Conservation (phyloP, 2,797 vertebrate species). For the Leptatherina wallacei region DNA sequence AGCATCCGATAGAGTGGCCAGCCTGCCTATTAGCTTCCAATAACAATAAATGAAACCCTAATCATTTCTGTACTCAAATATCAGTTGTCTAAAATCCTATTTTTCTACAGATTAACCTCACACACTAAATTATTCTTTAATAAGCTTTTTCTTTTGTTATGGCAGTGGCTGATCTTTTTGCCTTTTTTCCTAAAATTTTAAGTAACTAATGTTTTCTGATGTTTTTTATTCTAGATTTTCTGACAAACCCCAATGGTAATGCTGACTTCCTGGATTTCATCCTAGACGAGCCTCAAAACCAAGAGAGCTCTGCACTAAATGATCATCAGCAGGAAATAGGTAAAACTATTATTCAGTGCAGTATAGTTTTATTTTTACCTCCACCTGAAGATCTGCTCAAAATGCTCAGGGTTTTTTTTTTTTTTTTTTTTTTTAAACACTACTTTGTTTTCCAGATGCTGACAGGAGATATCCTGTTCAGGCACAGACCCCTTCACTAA, state of each 20-base stretch:
- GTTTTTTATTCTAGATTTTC: constrained; percentile 69
- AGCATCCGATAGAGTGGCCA: neutral
- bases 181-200: neutral
- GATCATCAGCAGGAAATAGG: constrained; percentile 20
- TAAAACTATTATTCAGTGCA: constrained; percentile 20
- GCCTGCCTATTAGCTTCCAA: neutral
- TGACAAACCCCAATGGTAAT: constrained; percentile 59
- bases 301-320: constrained; percentile 37
- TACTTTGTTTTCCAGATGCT: constrained; percentile 43
- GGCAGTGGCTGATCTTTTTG: neutral
- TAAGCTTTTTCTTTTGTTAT: neutral
- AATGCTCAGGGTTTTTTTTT: neutral
- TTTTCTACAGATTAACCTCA: neutral
- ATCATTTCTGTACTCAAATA: constrained; percentile 7
- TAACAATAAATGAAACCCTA: neutral
- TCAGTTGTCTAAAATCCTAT: neutral
- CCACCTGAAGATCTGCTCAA: neutral
- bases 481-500: constrained; percentile 20
- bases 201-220: neutral
- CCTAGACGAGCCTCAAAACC: constrained; percentile 22
- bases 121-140: neutral
- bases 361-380: neutral
- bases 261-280: constrained; percentile 38
- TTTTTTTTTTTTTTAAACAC: no score
- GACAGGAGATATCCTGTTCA: neutral